Base-by-base conservation (phyloP, 2,797 vertebrate species). In the Chaenodraco wilsoni region DNA sequence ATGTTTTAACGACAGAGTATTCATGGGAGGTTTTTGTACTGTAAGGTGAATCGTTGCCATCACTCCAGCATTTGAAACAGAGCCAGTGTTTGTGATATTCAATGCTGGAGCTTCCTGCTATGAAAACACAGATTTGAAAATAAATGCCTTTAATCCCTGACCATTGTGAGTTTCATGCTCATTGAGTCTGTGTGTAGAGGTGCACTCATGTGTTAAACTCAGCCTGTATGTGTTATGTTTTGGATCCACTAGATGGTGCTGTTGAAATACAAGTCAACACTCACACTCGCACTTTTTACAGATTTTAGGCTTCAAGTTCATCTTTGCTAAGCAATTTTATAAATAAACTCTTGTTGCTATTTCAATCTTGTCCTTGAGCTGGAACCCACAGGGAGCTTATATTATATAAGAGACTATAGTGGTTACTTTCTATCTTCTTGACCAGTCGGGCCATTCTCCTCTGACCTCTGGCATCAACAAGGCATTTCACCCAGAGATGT, bases 171-270 rank as follows among this genome's bases (percentile, higher is more conserved):
- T 72, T 33, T 51, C 2, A 46, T 52, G 69, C 68, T 59, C 43
- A 10, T 4, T 9, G 54, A 23, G 31, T 45, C 3, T 50, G 17
- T 58, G 19, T 78, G 37, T 57, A 15, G 23, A 37, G 41, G 31
- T 21, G 67, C 23, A 41, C 37, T 27, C 7, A 31, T 31, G 49
- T 56, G 52, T 51, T 3, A 10, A 19, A 12, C 37, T 13, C 6
- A 15, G 37, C 48, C 60, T 79, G 15, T 2, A 2, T 70, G 44
- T 27, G 40, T 5, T 33, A 2, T 19, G 21, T 2, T 4, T 31
- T 51, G 1, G 0, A n/a, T 40, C 84, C 92, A 89, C 78, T 78
- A 89, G 93, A 74, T 84, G 84, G 77, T 4, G 81, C 52, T 72
- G 76, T 80, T 75, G 45, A 10, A 48, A 5, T 16, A 70, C n/a